Evolutionary conservation across 2,113 vertebrate species (phyloP), one percentile per base, ranked within the genome.

Genomic region (Saimiri boliviensis): DNA sequence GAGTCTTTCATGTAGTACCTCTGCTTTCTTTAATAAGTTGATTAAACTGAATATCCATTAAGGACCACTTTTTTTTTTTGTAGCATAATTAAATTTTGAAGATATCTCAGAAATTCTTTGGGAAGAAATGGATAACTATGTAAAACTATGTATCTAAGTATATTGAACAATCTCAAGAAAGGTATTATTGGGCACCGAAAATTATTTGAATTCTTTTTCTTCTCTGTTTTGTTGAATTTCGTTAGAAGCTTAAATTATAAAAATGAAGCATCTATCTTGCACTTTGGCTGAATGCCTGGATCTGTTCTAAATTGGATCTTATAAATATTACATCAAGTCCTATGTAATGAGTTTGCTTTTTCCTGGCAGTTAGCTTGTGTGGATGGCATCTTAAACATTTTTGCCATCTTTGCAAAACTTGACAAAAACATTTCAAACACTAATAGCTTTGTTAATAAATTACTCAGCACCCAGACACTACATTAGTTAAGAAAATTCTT

Each of bases 291-390:
- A 92, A 94, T 97, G 98, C 98, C 98, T 81, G 96, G 97, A 97
- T 98, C 95, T 96, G 96, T 97, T 98, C 98, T 98, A 98, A 97
- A 96, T 96, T 95, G 97, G 93, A 96, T 97, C 98, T 98, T 97
- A 98, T 97, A 98, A 98, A 98, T 98, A 98, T 98, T 98, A 98
- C 94, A 98, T 97, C 56, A 96, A 98, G 97, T 97, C 97, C 98
- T 97, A 71, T 93, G 97, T 98, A 98, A 98, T 88, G 86, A 96
- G 96, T 97, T 98, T 97, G 94, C 97, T 87, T 91, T 82, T 71
- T 98, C 94, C 95, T 98, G 98, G 98, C 97, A 91, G 63, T 74
- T 74, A 90, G 97, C 96, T 97, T 95, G 58, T 80, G 89, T 58
- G 84, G 88, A 95, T 54, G 94, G 89, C 89, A 77, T 97, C 87